Conservation (phyloP, 2,888 invertebrate species). For the Alloplasta piceator region DNA sequence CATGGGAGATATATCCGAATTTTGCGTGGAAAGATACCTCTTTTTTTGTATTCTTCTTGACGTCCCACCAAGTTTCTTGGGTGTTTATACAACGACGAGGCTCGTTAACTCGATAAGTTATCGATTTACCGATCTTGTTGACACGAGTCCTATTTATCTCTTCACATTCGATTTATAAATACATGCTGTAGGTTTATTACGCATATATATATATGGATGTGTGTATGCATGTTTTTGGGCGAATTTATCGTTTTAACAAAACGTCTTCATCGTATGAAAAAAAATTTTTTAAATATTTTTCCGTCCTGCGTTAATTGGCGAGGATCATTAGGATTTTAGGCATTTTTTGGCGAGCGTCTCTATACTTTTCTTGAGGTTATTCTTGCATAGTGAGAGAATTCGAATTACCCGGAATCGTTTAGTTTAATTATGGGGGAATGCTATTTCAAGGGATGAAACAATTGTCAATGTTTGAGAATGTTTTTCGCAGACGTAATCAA, state of each 20-base stretch:
- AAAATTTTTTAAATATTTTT: too few species aligned
- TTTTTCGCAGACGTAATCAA: too few species aligned
- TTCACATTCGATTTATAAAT: conserved; percentile 32
- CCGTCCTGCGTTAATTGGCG: too few species aligned
- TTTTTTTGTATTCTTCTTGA: conserved; percentile 8
- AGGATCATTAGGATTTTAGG: too few species aligned
- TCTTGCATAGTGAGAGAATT: too few species aligned
- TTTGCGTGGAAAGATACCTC: conserved; percentile 16
- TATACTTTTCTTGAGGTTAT: too few species aligned
- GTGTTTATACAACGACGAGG: conserved; percentile 57
- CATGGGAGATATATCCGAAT: conserved; percentile 33
- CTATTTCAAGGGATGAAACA: too few species aligned
- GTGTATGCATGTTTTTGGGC: neutral
- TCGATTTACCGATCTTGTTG: conserved; percentile 63
- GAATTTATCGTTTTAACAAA: conserved; percentile 41
- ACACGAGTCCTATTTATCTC: conserved; percentile 56
- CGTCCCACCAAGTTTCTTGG: conserved; percentile 12
- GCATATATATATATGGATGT: neutral
- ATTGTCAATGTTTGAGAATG: too few species aligned
- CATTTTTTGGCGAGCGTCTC: too few species aligned
- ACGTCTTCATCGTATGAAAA: conserved; percentile 34
- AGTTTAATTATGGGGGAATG: too few species aligned
- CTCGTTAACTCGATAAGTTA: conserved; percentile 65
- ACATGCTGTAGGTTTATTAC: neutral
- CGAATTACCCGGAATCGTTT: too few species aligned